phyloP scores from a whole-genome alignment of 2,888 invertebrate genomes.

The Microctonus brassicae region DNA sequence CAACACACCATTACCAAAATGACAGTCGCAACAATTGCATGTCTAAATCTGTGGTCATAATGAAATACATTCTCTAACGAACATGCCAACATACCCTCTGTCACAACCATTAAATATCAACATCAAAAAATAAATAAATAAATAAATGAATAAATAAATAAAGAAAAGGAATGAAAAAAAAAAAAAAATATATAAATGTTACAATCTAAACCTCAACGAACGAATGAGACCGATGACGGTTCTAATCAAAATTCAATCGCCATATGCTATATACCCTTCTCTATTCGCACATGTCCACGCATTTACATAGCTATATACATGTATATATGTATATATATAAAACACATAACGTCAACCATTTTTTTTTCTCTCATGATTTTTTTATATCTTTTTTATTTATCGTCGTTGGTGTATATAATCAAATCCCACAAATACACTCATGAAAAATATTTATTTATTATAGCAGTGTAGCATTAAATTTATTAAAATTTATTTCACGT shows the following conservation, averaged over 20 bases:
- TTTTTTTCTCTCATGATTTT: background rate
- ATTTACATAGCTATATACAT: no score
- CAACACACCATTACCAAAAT: background rate
- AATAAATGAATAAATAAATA: no score
- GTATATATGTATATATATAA: no score
- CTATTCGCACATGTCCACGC: constrained; percentile 15
- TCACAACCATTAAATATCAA: no score
- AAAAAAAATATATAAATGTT: background rate
- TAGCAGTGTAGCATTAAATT: background rate
- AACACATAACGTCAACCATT: no score
- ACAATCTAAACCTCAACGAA: background rate
- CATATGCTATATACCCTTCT: constrained; percentile 8
- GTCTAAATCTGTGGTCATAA: background rate
- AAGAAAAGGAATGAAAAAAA: background rate
- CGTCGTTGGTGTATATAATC: background rate
- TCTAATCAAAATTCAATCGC: constrained; percentile 36
- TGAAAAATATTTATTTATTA: background rate
- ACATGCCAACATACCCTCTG: no score
- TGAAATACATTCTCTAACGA: no score
- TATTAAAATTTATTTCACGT: background rate
- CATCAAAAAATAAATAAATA: no score
- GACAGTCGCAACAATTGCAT: background rate
- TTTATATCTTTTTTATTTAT: background rate
- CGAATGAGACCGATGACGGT: constrained; percentile 5
- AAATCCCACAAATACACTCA: background rate